phyloP scores from a whole-genome alignment of 2,113 vertebrate genomes.

The Hyla sarda region DNA sequence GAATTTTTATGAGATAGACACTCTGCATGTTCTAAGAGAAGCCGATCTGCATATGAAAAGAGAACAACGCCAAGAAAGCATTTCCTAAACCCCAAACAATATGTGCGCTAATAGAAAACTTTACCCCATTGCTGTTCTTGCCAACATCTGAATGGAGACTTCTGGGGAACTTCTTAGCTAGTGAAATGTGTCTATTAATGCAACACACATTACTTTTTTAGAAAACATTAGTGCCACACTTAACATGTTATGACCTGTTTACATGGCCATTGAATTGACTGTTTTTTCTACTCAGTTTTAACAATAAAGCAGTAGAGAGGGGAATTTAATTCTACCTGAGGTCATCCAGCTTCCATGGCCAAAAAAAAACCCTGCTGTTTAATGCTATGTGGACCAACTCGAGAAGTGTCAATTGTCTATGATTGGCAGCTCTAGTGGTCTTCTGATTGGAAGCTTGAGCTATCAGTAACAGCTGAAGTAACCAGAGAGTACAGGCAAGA shows the following conservation, averaged over 20 bases:
- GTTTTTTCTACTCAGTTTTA: too few species aligned
- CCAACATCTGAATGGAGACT: not conserved
- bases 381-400: too few species aligned
- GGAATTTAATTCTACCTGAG: too few species aligned
- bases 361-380: too few species aligned
- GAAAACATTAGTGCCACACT: not conserved
- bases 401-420: too few species aligned
- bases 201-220: not conserved
- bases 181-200: not conserved
- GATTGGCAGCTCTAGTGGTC: too few species aligned
- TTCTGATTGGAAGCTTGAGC: too few species aligned
- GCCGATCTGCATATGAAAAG: conserved; percentile 43
- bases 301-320: too few species aligned
- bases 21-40: conserved; percentile 17
- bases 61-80: not conserved
- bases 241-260: not conserved
- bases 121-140: conserved; percentile 1
- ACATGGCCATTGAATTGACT: too few species aligned
- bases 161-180: not conserved
- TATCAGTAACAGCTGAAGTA: too few species aligned
- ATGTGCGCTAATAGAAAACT: conserved; percentile 20
- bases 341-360: too few species aligned
- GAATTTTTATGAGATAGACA: conserved; percentile 44
- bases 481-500: too few species aligned
- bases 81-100: conserved; percentile 20